Evolutionary conservation across 2,113 vertebrate species (phyloP).

Genomic region (Neotoma lepida): DNA sequence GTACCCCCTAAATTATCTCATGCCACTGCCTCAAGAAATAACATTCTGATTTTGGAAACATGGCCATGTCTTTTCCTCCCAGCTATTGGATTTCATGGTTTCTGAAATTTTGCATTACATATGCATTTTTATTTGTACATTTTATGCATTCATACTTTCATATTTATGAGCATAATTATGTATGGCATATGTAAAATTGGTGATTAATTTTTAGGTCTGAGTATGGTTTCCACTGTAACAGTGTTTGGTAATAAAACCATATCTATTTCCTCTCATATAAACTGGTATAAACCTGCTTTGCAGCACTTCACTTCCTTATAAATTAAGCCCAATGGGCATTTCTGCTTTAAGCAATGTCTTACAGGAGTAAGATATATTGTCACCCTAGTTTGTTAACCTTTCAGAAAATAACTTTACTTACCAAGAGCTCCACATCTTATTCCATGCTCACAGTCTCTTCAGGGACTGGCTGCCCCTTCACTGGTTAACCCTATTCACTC

Average conservation of each 20-base stretch:
- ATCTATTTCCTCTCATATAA: conserved; percentile 69
- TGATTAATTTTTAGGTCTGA: conserved; percentile 72
- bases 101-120: conserved; percentile 48
- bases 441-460: neutral
- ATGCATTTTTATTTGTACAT: conserved; percentile 62
- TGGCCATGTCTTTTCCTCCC: neutral
- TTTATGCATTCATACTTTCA: conserved; percentile 70
- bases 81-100: conserved; percentile 21
- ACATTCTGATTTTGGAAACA: conserved; percentile 31
- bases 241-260: conserved; percentile 67
- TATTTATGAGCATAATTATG: conserved; percentile 72
- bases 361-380: conserved; percentile 45
- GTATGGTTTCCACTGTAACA: conserved; percentile 61
- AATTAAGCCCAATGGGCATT: conserved; percentile 73
- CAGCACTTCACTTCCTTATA: conserved; percentile 67
- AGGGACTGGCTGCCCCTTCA: neutral
- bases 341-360: conserved; percentile 59
- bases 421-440: neutral
- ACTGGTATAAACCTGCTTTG: conserved; percentile 62
- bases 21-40: neutral
- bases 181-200: conserved; percentile 64
- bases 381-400: conserved; percentile 57
- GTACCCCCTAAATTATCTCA: neutral
- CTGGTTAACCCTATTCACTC: neutral
- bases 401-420: conserved; percentile 59